Evolutionary conservation across 2,888 invertebrate genomes (phyloP).

Genomic region (Gasteruption jaculator): DNA sequence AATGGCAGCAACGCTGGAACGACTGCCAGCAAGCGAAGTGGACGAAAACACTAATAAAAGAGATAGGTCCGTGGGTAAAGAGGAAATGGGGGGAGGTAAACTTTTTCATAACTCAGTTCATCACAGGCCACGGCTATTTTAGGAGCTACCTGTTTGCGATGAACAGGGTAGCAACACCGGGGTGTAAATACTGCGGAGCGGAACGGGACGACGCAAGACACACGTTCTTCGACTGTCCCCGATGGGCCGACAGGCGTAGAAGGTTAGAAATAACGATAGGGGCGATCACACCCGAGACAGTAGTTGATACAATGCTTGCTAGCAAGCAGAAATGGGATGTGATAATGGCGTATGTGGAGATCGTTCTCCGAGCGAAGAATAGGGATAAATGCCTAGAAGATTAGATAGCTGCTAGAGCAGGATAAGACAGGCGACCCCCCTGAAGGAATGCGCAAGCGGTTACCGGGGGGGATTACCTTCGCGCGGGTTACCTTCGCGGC

Average conservation of each 20-base stretch:
- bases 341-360: slow-evolving; percentile 11
- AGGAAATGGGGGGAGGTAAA: slow-evolving; percentile 23
- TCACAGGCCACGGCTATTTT: slow-evolving; percentile 21
- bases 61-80: too few relatives aligned
- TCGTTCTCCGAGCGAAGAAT: slow-evolving; percentile 12
- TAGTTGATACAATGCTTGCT: not conserved
- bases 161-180: slow-evolving; percentile 8
- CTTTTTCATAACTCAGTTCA: slow-evolving; percentile 22
- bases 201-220: slow-evolving; percentile 1
- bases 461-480: too few relatives aligned
- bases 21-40: not conserved
- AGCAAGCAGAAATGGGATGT: slow-evolving; percentile 2
- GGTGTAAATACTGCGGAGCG: not conserved
- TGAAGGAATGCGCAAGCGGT: slow-evolving; percentile 4
- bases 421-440: not conserved
- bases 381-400: not conserved
- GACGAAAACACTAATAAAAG: too few relatives aligned
- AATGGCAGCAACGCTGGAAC: not conserved
- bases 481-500: too few relatives aligned
- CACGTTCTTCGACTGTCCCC: slow-evolving; percentile 1
- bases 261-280: not conserved
- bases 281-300: not conserved
- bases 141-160: slow-evolving; percentile 15
- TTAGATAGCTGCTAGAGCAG: not conserved
- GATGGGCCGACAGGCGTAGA: slow-evolving; percentile 11